phyloP scores from a whole-genome alignment of 2,113 vertebrate genomes.

The Myotis yumanensis region DNA sequence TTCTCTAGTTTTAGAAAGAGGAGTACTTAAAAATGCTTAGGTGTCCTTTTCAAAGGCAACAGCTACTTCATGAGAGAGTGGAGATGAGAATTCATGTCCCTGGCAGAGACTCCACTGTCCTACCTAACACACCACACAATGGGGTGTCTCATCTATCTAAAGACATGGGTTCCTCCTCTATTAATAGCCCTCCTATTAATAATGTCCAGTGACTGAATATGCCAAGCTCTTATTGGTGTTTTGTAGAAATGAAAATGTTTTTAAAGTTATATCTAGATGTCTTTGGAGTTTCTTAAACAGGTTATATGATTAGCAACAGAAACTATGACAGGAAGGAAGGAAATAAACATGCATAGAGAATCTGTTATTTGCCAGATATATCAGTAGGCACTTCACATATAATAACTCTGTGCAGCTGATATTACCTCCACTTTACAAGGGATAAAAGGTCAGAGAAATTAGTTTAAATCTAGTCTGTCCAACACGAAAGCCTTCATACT shows the following conservation, averaged over 20 bases:
- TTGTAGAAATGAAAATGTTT: conserved; percentile 23
- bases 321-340: conserved; percentile 50
- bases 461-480: background rate
- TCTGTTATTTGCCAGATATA: conserved; percentile 30
- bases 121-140: background rate
- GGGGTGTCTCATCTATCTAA: background rate
- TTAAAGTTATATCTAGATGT: background rate
- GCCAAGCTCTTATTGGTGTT: background rate
- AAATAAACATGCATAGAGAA: background rate
- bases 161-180: background rate
- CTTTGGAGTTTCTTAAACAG: conserved; percentile 41
- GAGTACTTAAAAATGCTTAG: background rate
- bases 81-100: background rate
- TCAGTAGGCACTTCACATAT: background rate
- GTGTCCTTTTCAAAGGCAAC: conserved; percentile 2
- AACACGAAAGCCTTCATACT: background rate
- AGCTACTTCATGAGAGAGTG: background rate
- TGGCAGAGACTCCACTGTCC: conserved; percentile 6
- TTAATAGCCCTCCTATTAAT: conserved; percentile 49
- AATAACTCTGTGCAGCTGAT: conserved; percentile 24
- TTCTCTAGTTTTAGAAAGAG: background rate
- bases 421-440: background rate
- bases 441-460: conserved; percentile 34
- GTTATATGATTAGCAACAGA: conserved; percentile 18
- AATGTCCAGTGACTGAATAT: background rate